These are phyloP conservation scores for Tamias sibiricus DNA, from an alignment of 2,113 vertebrate species.

Conservation along the genomic window DNA sequence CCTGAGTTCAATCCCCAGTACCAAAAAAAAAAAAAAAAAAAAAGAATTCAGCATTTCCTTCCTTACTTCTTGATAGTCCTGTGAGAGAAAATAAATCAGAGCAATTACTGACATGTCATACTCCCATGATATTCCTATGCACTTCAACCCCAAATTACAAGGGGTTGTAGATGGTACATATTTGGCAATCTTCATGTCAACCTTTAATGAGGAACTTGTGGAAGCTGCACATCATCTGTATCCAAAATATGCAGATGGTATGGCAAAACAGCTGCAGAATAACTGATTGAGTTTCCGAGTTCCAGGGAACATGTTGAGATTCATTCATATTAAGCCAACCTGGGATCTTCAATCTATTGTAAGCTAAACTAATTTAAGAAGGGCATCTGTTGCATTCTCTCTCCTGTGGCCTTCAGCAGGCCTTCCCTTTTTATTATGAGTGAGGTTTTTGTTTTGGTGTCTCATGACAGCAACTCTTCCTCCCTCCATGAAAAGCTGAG, in stretches of 20 bases:
- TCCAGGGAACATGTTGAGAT: slow-evolving; percentile 59
- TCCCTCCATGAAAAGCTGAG: slow-evolving; percentile 5
- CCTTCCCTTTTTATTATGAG: neutral
- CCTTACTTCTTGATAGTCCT: neutral
- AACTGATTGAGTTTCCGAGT: slow-evolving; percentile 17
- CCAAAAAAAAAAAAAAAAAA: no score
- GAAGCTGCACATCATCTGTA: neutral
- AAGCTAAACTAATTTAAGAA: slow-evolving; percentile 62
- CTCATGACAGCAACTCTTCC: neutral
- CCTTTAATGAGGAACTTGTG: slow-evolving; percentile 21
- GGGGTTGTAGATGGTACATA: neutral
- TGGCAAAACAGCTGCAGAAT: slow-evolving; percentile 5
- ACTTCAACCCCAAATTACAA: neutral
- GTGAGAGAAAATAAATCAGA: neutral
- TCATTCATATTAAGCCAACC: slow-evolving; percentile 59
- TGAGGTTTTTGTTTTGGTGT: slow-evolving; percentile 38
- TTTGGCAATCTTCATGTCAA: neutral
- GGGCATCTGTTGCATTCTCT: slow-evolving; percentile 32
- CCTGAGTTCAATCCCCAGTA: no score
- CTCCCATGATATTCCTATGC: neutral
- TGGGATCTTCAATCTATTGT: slow-evolving; percentile 9
- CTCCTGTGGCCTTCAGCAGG: neutral
- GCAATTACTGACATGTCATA: neutral
- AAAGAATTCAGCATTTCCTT: neutral
- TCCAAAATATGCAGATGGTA: slow-evolving; percentile 35